Evolutionary conservation across 2,888 invertebrate genomes (phyloP), one percentile per base, ranked within the genome.

Genomic region (Xanthia icteritia): DNA sequence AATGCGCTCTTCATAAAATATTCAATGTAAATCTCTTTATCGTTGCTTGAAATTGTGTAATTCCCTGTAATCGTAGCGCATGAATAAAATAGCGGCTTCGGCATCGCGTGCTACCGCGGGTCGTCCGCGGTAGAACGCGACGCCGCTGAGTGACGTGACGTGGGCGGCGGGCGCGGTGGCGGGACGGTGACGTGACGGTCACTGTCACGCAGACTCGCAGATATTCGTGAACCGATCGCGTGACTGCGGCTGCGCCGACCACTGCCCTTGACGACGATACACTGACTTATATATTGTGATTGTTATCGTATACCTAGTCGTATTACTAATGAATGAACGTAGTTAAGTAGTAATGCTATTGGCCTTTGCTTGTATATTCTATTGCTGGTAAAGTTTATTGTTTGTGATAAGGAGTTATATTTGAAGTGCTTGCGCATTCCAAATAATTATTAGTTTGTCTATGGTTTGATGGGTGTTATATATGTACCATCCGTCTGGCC

Each of bases 201-300:
- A 51, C 17, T 71, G 73, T 66, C 68, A 79, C 84, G 69, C 64
- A 39, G 31, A 8, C 27, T 42, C 48, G 78, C 60, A 72, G 48
- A 36, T 48, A 83, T 70, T 58, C 5, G 42, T 31, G 72, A 27
- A 23, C 48, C 60, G 67, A 27, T 82, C 58, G 86, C 83, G 83
- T 83, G 83, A 31, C 83, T 23, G 39, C 54, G 51, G 51, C 48
- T 45, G 51, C 72, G 56, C 58, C 51, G 42, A 36, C 68, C 58
- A 51, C 42, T 77, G 72, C 63, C 69, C 72, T 86, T 73, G 77
- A 36, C 36, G 54, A 56, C 70, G 17, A 63, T 56, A 64, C 68
- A 31, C 67, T 72, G 27, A 45, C 51, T 65, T 65, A 68, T 20
- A 68, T 20, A 45, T 68, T 13, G 27, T 36, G 48, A 70, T 58